Percentiles rank a stretch among this genome's conserved stretches.
phyloP scores from a whole-genome alignment of 2,113 vertebrate genomes.

The Pangasianodon hypophthalmus region DNA sequence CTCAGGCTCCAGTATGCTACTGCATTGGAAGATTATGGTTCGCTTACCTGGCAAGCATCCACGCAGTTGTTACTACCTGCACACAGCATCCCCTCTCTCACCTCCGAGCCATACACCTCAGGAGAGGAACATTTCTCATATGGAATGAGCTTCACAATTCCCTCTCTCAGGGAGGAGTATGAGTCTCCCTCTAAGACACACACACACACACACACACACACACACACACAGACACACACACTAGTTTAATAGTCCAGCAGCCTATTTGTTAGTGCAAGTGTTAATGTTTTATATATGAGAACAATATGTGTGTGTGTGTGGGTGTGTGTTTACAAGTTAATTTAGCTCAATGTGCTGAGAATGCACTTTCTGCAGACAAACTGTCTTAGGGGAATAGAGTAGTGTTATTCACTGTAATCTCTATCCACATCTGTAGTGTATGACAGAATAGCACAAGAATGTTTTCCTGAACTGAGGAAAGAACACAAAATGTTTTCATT shows the following conservation, averaged over 20 bases:
- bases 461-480: not conserved
- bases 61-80: conserved; percentile 81
- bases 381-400: not conserved
- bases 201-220: conserved; percentile 19
- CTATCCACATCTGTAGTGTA: not conserved
- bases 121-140: conserved; percentile 80
- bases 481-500: not conserved
- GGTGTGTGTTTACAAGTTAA: not conserved
- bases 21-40: not conserved
- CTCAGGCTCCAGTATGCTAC: not conserved
- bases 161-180: conserved; percentile 84
- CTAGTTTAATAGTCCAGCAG: too few species aligned
- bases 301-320: not conserved
- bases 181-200: conserved; percentile 68
- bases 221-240: conserved; percentile 39
- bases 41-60: conserved; percentile 90
- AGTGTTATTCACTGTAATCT: not conserved
- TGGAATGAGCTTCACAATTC: conserved; percentile 76
- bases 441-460: not conserved
- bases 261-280: not conserved
- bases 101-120: conserved; percentile 82
- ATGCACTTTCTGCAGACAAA: not conserved
- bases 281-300: not conserved
- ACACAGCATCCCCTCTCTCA: conserved; percentile 89
- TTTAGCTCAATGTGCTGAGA: not conserved